phyloP scores from a whole-genome alignment of 2,113 vertebrate species.

The Leptodactylus fuscus region DNA sequence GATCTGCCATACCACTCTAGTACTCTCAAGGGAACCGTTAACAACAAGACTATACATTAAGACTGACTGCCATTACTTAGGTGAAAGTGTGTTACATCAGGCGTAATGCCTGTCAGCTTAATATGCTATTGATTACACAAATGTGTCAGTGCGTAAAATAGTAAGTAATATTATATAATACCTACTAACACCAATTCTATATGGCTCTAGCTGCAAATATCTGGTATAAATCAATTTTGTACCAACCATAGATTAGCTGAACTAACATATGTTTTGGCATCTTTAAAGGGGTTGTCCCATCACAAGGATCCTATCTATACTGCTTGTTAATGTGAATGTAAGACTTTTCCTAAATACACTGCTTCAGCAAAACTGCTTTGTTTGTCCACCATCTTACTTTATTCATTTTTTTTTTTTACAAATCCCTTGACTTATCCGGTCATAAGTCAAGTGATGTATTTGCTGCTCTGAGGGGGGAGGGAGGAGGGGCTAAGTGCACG shows the following conservation, averaged over 20 bases:
- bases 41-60: not conserved
- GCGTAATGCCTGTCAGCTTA: not conserved
- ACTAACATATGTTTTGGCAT: not conserved
- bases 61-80: slow-evolving; percentile 12
- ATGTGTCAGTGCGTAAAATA: not conserved
- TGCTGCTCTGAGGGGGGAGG: no score
- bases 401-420: no score
- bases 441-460: no score
- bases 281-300: no score
- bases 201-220: not conserved
- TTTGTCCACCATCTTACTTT: no score
- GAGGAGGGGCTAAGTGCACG: no score
- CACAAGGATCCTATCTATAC: no score
- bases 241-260: not conserved
- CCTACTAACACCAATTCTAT: not conserved
- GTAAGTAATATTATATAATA: not conserved
- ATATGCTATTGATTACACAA: not conserved
- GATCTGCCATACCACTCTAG: not conserved
- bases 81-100: not conserved
- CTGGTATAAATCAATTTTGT: no score
- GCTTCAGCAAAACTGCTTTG: no score
- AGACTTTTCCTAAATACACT: no score
- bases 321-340: no score
- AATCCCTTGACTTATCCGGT: no score
- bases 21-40: slow-evolving; percentile 1